Evolutionary conservation across 2,113 vertebrate species (phyloP).

Genomic region (Cyprinodon variegatus): DNA sequence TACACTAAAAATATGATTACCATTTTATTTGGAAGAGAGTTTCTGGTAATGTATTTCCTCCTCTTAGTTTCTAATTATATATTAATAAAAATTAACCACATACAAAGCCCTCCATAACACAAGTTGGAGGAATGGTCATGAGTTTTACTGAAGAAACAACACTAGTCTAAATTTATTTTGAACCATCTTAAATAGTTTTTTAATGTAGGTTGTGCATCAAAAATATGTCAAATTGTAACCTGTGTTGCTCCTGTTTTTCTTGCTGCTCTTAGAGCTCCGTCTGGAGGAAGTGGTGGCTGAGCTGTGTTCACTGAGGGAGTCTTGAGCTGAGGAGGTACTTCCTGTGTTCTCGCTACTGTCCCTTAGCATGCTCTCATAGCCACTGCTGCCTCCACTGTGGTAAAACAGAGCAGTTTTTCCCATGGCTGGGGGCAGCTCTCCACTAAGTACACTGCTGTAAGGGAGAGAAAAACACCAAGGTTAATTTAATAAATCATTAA

Average conservation of each 20-base stretch:
- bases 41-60: not conserved
- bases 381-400: slow-evolving; percentile 96
- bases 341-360: slow-evolving; percentile 98
- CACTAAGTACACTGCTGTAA: slow-evolving; percentile 94
- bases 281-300: slow-evolving; percentile 89
- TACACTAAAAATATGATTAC: not conserved
- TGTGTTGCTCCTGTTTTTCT: slow-evolving; percentile 90
- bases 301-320: slow-evolving; percentile 96
- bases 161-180: not conserved
- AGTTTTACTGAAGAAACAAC: not conserved
- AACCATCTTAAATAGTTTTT: not conserved
- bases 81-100: slow-evolving; percentile 4
- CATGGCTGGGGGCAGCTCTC: slow-evolving; percentile 97
- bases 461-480: not conserved
- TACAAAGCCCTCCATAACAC: not conserved
- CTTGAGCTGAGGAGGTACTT: slow-evolving; percentile 93
- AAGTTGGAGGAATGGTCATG: not conserved
- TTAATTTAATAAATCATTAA: not conserved
- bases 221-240: slow-evolving; percentile 70
- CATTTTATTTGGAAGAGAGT: not conserved
- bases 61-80: slow-evolving; percentile 1
- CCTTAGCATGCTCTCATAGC: slow-evolving; percentile 97
- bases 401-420: slow-evolving; percentile 97
- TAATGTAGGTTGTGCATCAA: not conserved
- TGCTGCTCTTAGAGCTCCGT: slow-evolving; percentile 89